Base-by-base conservation (phyloP, 2,888 invertebrate species). In the Laothoe populi region DNA sequence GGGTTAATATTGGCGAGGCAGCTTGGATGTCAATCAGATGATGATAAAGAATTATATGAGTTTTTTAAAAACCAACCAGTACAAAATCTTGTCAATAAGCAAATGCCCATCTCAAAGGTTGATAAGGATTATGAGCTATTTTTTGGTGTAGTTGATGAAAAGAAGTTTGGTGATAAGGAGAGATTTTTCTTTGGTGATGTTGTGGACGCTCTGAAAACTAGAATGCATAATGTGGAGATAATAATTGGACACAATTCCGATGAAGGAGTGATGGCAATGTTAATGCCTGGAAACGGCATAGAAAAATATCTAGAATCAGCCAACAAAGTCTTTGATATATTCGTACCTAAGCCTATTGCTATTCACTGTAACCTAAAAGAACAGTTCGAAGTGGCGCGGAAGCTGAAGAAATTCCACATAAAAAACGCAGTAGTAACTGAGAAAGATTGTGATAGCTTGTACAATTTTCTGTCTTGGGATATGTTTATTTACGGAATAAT, bases 211-310 rank as follows among this genome's bases (percentile, higher is more conserved):
- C 67, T 92, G 16, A 84, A 86, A 70, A 82, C 88, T 5, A 94
- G 94, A 8, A 84, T 87, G 8, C 86, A 94, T 46, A 73, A 83
- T 2, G 87, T 95, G 0, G 96, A 96, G 0, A 93, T 96, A 78
- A 94, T 97, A 81, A 90, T 94, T 23, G 97, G 97, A 2, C 85
- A 95, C 11, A 96, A 95, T 4, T 93, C 94, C 21, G 94, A 96
- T 57, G 97, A 97, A 86, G 96, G 96, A 0, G 26, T 83, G 0
- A 63, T 84, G 45, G 66, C 71, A 4, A 23, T 82, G 0, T 57
- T 63, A 11, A 35, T 60, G 0, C 16, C 61, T 0, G 59, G 38
- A 0, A 65, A 67, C 2, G 26, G 64, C 16, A 16, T 75, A 2
- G 74, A 82, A 0, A 65, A 70, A 13, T 45, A 78, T 0, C 46